Conservation (phyloP, 2,888 invertebrate species). For the Mesoligia furuncula region DNA sequence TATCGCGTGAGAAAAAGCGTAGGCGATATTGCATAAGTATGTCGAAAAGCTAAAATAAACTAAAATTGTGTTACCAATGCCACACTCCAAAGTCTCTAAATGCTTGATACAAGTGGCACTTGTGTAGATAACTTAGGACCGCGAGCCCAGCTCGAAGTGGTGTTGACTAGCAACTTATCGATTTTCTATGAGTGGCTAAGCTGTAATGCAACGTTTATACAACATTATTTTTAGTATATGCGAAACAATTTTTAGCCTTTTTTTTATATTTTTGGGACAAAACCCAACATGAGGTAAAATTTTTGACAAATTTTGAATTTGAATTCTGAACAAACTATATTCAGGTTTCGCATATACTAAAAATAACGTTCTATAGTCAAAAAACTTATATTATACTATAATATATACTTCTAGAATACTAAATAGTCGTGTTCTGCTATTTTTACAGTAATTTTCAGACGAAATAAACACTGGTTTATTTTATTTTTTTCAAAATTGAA, state of each 20-base stretch:
- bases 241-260: too few relatives aligned
- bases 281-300: too few relatives aligned
- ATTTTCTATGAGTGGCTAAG: slow-evolving; percentile 52
- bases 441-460: background rate
- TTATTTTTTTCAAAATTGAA: background rate
- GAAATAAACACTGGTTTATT: background rate
- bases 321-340: too few relatives aligned
- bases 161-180: slow-evolving; percentile 63
- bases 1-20: slow-evolving; percentile 16
- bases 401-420: background rate
- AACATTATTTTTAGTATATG: too few relatives aligned
- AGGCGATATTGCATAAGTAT: slow-evolving; percentile 20
- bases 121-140: slow-evolving; percentile 44
- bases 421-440: background rate
- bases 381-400: background rate
- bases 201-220: slow-evolving; percentile 4
- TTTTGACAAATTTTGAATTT: too few relatives aligned
- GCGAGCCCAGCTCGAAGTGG: slow-evolving; percentile 44
- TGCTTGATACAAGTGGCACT: slow-evolving; percentile 54
- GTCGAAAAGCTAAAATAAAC: slow-evolving; percentile 11
- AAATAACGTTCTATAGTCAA: too few relatives aligned
- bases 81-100: slow-evolving; percentile 14
- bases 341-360: too few relatives aligned
- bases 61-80: slow-evolving; percentile 34
- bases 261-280: too few relatives aligned